Evolutionary conservation across 2,888 invertebrate species (phyloP), one percentile per base, ranked within the genome.

Genomic region (Drosophila prostipennis): DNA sequence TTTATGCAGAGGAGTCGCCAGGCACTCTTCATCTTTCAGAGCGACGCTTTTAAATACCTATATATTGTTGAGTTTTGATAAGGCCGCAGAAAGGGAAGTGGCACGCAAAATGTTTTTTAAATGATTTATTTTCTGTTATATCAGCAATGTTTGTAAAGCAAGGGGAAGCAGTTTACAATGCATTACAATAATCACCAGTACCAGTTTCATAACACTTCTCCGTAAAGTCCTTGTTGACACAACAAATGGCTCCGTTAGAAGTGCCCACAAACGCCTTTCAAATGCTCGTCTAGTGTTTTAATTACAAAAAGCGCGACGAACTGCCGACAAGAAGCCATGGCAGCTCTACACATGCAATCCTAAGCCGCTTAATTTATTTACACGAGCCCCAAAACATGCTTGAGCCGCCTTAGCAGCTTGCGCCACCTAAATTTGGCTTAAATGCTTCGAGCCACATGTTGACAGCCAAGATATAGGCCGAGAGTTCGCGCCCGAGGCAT

Each of bases 311-410:
- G 26, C 45, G 53, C 71, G 46, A 54, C 71, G 72, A 45, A 29
- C 36, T 10, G 42, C 48, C 32, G 45, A 71, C 72, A 51, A 71
- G 39, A 71, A 68, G 52, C 46, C 67, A 56, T 2, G 46, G 40
- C 37, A 16, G 42, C 45, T 26, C 42, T 26, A 59, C 49, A 51
- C 72, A 71, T 71, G 72, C 42, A 63, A 55, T 40, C 34, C 49
- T 84, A 88, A 84, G 80, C 89, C 69, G 81, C 89, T 86, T 84
- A 86, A 87, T 83, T 83, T 89, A 78, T 89, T 75, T 77, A 74
- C 71, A 65, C 55, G 56, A 75, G 46, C 61, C 69, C 51, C 6
- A 53, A 58, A 71, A 72, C 75, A 69, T 76, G 19, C 45, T 32
- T 37, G 36, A 69, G 69, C 71, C 46, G 58, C 23, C 51, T 63